Evolutionary conservation across 2,888 invertebrate species (phyloP).

Genomic region (Netelia fuscicornis): DNA sequence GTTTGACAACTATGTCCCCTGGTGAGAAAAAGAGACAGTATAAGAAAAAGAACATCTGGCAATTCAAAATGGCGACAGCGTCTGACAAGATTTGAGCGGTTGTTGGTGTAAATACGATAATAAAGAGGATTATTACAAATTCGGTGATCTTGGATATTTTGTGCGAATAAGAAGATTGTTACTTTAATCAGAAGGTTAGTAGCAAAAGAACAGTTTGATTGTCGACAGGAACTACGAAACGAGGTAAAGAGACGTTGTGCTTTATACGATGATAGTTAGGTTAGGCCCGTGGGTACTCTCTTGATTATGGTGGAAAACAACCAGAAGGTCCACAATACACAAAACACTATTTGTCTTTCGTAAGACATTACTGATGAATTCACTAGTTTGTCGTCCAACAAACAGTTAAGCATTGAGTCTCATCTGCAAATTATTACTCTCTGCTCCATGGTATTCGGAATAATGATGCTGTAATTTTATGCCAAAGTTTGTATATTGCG

Average conservation of each 20-base stretch:
- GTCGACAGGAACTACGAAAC: background rate
- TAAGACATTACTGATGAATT: no score
- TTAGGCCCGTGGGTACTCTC: background rate
- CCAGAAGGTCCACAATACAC: background rate
- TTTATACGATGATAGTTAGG: slow-evolving; percentile 24
- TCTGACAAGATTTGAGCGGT: slow-evolving; percentile 25
- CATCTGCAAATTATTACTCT: no score
- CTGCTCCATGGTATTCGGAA: no score
- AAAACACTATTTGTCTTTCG: background rate
- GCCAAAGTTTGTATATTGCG: no score
- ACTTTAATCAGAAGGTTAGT: background rate
- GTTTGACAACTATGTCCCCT: slow-evolving; percentile 5
- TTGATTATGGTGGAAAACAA: no score
- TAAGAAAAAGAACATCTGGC: slow-evolving; percentile 22
- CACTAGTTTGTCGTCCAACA: no score
- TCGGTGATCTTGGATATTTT: background rate
- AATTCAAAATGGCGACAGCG: slow-evolving; percentile 52
- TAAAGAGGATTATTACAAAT: background rate
- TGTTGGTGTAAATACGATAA: slow-evolving; percentile 48
- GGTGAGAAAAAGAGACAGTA: slow-evolving; percentile 3
- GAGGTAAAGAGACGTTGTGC: slow-evolving; percentile 8
- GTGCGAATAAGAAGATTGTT: background rate
- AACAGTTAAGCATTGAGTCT: no score
- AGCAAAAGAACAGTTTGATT: background rate
- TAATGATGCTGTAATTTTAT: no score